These are phyloP conservation scores for Tetragnatha montana DNA, from an alignment of 2,888 invertebrate genomes.

Conservation along the genomic window DNA sequence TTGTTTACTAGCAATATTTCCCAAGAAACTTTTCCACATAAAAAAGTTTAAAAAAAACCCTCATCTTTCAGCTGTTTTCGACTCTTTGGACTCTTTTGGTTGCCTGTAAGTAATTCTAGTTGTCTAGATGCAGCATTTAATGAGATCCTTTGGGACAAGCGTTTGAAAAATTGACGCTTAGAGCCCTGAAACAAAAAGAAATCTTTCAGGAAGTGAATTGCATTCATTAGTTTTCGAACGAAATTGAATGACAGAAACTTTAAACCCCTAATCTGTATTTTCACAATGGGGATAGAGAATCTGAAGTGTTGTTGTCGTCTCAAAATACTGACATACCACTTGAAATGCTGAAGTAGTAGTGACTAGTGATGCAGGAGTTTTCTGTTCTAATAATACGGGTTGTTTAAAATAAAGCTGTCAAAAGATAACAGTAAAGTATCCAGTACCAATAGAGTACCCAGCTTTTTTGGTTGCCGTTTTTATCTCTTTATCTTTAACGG, in stretches of 20 bases:
- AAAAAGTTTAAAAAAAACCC: background rate
- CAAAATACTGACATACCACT: background rate
- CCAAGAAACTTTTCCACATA: background rate
- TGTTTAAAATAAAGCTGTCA: background rate
- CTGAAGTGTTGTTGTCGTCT: no score
- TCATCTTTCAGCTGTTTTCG: background rate
- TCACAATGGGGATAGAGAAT: background rate
- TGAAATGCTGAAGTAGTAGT: background rate
- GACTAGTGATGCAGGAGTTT: background rate
- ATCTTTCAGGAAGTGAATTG: background rate
- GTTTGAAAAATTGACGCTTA: background rate
- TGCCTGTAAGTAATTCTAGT: background rate
- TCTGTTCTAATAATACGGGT: background rate
- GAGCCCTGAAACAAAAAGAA: background rate
- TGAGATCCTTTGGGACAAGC: background rate
- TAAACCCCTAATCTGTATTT: background rate
- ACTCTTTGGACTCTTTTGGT: background rate
- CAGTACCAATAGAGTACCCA: no score
- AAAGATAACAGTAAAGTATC: background rate
- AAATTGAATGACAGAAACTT: background rate
- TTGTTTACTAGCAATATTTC: background rate
- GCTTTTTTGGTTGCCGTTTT: no score
- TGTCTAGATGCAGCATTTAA: background rate
- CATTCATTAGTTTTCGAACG: background rate
- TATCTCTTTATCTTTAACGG: no score